Evolutionary conservation across 2,797 vertebrate genomes (phyloP).

Genomic region (Oophaga sylvatica): DNA sequence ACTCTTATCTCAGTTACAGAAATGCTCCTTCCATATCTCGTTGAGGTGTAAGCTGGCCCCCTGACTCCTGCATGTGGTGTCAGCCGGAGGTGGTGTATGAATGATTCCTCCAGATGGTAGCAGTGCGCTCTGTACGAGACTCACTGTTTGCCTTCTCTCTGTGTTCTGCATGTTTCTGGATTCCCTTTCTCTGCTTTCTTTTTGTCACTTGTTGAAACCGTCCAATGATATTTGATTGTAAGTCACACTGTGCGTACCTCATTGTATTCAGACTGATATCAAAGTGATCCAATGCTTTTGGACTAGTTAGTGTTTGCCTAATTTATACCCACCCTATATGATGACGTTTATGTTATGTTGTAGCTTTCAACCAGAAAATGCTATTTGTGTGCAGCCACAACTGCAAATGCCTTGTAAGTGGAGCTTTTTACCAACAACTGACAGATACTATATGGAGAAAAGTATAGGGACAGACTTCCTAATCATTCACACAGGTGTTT

Average conservation of each 20-base stretch:
- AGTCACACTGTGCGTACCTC: too few species aligned
- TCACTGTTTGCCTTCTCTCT: constrained; percentile 1
- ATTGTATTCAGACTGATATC: too few species aligned
- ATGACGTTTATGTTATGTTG: neutral
- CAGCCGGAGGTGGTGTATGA: constrained; percentile 19
- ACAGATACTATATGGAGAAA: too few species aligned
- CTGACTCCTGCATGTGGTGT: constrained; percentile 38
- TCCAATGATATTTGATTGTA: too few species aligned
- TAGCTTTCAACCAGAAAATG: neutral
- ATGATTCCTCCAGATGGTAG: constrained; percentile 48
- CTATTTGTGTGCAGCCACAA: neutral
- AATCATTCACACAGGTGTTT: too few species aligned
- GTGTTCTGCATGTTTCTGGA: neutral
- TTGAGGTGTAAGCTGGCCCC: constrained; percentile 19
- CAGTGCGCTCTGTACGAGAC: neutral
- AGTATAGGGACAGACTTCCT: too few species aligned
- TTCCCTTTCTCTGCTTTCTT: neutral
- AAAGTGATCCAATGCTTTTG: neutral
- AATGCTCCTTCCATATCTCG: constrained; percentile 20
- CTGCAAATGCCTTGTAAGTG: neutral
- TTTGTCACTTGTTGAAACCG: neutral
- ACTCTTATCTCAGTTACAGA: neutral
- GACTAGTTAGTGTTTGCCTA: neutral
- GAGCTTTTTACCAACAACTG: neutral
- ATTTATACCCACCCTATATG: neutral